Conservation (phyloP, 92 coral and sea anemone genomes). For the Isaurus tuberculatus region DNA sequence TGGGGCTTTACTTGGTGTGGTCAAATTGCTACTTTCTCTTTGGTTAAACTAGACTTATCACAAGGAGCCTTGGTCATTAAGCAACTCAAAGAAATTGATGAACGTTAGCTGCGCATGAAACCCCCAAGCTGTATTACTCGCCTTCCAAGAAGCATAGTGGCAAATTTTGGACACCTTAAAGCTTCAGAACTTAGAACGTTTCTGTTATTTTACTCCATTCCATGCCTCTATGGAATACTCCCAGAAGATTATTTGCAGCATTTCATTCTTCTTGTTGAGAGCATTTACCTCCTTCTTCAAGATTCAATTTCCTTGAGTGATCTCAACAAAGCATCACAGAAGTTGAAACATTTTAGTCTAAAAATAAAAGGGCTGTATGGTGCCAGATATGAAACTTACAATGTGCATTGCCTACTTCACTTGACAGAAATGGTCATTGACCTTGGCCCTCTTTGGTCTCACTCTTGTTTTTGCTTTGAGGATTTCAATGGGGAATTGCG, state of each 20-base stretch:
- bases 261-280: constrained; percentile 67
- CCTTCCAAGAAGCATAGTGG: constrained; percentile 66
- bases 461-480: too few relatives aligned
- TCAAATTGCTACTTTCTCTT: too few relatives aligned
- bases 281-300: constrained; percentile 66
- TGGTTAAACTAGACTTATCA: constrained; percentile 56
- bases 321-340: constrained; percentile 53
- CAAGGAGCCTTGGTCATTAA: background rate
- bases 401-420: constrained; percentile 65
- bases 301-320: constrained; percentile 58
- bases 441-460: too few relatives aligned
- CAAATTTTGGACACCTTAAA: constrained; percentile 63
- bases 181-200: constrained; percentile 76
- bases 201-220: constrained; percentile 66
- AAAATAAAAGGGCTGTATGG: constrained; percentile 63
- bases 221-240: constrained; percentile 73
- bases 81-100: too few relatives aligned
- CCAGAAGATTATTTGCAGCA: constrained; percentile 71
- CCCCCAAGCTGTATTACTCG: constrained; percentile 53
- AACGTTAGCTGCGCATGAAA: background rate
- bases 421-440: constrained; percentile 64
- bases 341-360: constrained; percentile 69
- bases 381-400: constrained; percentile 64
- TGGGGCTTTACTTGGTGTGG: too few relatives aligned
- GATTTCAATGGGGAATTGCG: too few relatives aligned